Evolutionary conservation across 2,888 invertebrate species (phyloP).

Genomic region (Drosophila ezoana): DNA sequence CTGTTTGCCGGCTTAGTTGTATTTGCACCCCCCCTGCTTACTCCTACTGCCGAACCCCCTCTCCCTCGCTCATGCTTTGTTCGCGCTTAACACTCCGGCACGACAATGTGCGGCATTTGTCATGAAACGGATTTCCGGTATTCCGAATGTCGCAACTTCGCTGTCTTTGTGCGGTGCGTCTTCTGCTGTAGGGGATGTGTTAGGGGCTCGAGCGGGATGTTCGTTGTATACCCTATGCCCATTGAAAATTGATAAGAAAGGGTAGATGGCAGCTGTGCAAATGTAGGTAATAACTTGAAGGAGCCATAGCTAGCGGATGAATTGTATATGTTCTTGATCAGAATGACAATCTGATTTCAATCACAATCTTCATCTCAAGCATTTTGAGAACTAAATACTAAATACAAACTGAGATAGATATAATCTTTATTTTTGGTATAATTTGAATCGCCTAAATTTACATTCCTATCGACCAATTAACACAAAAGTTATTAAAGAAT

Average conservation of each 20-base stretch:
- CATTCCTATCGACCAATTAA: too few species aligned
- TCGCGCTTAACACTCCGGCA: constrained; percentile 61
- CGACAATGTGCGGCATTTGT: constrained; percentile 76
- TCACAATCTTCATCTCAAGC: too few species aligned
- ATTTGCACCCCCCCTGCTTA: neutral
- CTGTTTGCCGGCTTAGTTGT: constrained; percentile 66
- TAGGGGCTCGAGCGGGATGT: neutral
- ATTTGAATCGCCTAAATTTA: too few species aligned
- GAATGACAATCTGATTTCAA: too few species aligned
- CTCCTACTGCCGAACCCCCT: neutral
- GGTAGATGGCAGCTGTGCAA: neutral
- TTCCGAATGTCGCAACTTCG: constrained; percentile 53
- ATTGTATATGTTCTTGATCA: neutral
- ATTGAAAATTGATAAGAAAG: neutral
- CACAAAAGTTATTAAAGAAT: too few species aligned
- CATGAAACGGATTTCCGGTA: constrained; percentile 82
- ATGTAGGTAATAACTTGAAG: neutral
- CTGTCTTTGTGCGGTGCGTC: constrained; percentile 54
- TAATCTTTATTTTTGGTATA: neutral
- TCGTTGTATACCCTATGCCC: neutral
- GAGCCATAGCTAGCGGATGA: neutral
- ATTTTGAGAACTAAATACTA: too few species aligned
- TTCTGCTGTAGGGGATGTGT: constrained; percentile 5
- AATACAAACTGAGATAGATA: neutral
- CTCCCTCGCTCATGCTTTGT: neutral